These are phyloP conservation scores for Eretmochelys imbricata DNA, from an alignment of 2,113 vertebrate species.

Conservation along the genomic window DNA sequence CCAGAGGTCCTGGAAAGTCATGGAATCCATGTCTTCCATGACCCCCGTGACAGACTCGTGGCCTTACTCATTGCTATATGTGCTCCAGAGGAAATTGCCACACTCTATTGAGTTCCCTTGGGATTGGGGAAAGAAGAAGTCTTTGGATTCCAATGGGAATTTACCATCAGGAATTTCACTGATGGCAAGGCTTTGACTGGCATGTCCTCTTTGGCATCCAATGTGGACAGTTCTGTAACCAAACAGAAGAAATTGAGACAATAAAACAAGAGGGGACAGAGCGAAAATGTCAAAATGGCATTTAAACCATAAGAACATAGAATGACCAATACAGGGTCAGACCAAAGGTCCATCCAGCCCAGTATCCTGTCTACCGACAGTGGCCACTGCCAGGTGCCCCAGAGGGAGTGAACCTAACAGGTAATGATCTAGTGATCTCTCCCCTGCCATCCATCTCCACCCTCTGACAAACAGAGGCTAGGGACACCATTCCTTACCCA, in stretches of 20 bases:
- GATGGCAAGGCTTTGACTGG: not conserved
- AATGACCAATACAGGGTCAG: no score
- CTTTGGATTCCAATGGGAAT: not conserved
- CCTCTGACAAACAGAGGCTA: no score
- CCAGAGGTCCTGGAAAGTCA: no score
- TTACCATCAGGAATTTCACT: not conserved
- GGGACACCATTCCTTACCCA: no score
- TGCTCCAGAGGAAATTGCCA: accelerated
- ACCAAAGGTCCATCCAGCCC: no score
- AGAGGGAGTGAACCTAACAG: no score
- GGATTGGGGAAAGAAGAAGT: accelerated
- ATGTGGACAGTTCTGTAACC: not conserved
- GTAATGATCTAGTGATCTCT: no score
- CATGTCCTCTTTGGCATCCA: not conserved
- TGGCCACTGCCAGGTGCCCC: no score
- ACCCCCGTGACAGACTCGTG: no score
- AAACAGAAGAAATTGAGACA: not conserved
- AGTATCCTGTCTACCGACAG: no score
- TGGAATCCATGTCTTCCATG: no score
- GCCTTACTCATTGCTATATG: not conserved
- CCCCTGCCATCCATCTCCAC: no score
- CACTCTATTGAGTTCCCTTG: accelerated
- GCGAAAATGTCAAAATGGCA: accelerated
- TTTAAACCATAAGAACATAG: not conserved
- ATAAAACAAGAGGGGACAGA: accelerated